Conservation (phyloP, 2,113 vertebrate species). For the Picathartes gymnocephalus region DNA sequence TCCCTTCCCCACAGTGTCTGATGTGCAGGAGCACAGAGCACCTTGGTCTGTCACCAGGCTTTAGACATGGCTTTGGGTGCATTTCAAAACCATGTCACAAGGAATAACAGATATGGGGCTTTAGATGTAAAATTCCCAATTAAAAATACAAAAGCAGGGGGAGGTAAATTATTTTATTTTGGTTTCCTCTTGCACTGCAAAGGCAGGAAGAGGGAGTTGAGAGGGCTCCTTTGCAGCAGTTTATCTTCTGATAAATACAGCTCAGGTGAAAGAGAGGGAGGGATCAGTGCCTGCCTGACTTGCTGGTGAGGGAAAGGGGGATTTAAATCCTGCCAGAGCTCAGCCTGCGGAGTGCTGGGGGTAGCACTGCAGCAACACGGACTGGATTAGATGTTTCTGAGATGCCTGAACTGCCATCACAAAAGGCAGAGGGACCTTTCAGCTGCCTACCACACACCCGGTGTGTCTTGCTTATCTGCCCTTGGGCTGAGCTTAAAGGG, state of each 20-base stretch:
- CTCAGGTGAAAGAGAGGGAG: neutral
- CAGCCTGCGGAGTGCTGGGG: neutral
- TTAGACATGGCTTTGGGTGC: neutral
- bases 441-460: fast-evolving
- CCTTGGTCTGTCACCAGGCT: neutral
- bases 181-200: neutral
- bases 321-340: neutral
- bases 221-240: neutral
- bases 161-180: neutral
- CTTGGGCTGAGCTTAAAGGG: neutral
- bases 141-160: neutral
- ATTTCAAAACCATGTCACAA: neutral
- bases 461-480: fast-evolving
- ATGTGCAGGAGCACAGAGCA: neutral
- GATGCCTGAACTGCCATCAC: neutral
- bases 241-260: neutral
- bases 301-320: neutral
- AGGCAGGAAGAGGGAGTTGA: neutral
- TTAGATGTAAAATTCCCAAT: neutral
- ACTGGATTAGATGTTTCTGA: neutral
- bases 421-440: fast-evolving
- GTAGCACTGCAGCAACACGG: neutral
- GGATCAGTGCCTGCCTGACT: neutral
- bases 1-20: neutral
- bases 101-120: neutral